These are phyloP conservation scores for Drosophila limbata DNA, from an alignment of 2,888 invertebrate genomes.

Conservation along the genomic window DNA sequence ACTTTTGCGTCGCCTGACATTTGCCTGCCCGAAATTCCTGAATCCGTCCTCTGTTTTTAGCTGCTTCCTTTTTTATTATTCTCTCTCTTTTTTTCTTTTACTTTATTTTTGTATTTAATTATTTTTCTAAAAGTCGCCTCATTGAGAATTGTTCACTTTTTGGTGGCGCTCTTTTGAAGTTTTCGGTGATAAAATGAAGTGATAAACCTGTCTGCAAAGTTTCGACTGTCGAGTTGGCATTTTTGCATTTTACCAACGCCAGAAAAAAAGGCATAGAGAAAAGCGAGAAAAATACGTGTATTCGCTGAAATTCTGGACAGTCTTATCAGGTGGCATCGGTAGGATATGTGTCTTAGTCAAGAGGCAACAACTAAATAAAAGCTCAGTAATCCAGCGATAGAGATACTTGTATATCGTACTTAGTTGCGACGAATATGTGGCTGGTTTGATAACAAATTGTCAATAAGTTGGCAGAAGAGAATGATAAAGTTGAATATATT, in stretches of 20 bases:
- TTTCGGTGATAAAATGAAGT: conserved; percentile 72
- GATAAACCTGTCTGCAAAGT: conserved; percentile 82
- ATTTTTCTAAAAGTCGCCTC: conserved; percentile 56
- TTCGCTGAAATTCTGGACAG: conserved; percentile 34
- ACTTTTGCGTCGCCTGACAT: conserved; percentile 11
- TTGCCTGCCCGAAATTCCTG: conserved; percentile 23
- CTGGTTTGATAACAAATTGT: not conserved
- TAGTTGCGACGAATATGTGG: not conserved
- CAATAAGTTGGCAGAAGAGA: not conserved
- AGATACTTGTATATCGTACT: not conserved
- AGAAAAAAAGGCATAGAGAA: not conserved
- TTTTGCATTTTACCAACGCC: conserved; percentile 59
- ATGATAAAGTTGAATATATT: not conserved
- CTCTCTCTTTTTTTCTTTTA: not conserved
- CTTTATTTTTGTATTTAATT: conserved; percentile 68
- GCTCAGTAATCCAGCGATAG: conserved; percentile 17
- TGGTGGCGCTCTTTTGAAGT: conserved; percentile 43
- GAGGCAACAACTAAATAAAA: conserved; percentile 3
- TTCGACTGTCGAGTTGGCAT: conserved; percentile 62
- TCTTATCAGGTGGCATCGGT: conserved; percentile 43
- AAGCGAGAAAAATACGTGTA: conserved; percentile 2
- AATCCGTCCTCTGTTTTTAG: conserved; percentile 1
- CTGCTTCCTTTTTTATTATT: not conserved
- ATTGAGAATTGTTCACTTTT: conserved; percentile 62
- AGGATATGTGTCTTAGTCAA: conserved; percentile 16